A percentile compares a stretch with the other conserved stretches of the same genome.
phyloP scores from a whole-genome alignment of 2,888 invertebrate genomes.

The Tetrapedia diversipes region DNA sequence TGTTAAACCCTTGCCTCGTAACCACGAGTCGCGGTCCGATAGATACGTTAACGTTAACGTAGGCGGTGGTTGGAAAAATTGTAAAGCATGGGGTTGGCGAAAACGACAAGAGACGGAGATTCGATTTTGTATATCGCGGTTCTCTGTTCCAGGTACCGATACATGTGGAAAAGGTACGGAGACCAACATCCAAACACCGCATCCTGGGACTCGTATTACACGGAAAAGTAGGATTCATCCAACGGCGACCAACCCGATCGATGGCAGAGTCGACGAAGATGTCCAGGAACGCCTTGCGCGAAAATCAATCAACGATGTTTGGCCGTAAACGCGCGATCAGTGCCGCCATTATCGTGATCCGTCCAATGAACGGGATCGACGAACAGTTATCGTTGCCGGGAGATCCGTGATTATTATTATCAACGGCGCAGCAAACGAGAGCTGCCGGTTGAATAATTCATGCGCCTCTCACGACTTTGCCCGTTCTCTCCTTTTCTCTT shows the following conservation, averaged over 20 bases:
- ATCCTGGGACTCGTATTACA: slow-evolving; percentile 61
- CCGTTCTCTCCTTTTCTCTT: slow-evolving; percentile 21
- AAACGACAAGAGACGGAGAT: no score
- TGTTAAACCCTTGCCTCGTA: no score
- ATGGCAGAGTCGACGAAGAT: background rate
- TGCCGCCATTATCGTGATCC: slow-evolving; percentile 54
- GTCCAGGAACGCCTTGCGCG: slow-evolving; percentile 4
- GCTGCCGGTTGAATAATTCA: slow-evolving; percentile 64
- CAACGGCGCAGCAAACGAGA: slow-evolving; percentile 50
- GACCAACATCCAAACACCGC: slow-evolving; percentile 58
- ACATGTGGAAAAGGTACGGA: slow-evolving; percentile 61
- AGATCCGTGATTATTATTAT: slow-evolving; percentile 65
- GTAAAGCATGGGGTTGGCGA: background rate
- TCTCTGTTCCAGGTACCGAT: slow-evolving; percentile 74
- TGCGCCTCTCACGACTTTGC: slow-evolving; percentile 53
- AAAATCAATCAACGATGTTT: slow-evolving; percentile 32
- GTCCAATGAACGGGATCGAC: slow-evolving; percentile 53
- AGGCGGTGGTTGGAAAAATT: no score
- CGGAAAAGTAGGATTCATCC: slow-evolving; percentile 49
- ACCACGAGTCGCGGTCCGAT: no score
- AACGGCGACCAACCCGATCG: slow-evolving; percentile 6
- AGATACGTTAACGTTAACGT: no score
- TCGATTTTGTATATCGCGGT: no score
- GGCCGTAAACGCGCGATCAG: slow-evolving; percentile 34
- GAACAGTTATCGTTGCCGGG: slow-evolving; percentile 62